Base-by-base conservation (phyloP, 2,888 invertebrate species). In the Cataglyphis albicans region DNA sequence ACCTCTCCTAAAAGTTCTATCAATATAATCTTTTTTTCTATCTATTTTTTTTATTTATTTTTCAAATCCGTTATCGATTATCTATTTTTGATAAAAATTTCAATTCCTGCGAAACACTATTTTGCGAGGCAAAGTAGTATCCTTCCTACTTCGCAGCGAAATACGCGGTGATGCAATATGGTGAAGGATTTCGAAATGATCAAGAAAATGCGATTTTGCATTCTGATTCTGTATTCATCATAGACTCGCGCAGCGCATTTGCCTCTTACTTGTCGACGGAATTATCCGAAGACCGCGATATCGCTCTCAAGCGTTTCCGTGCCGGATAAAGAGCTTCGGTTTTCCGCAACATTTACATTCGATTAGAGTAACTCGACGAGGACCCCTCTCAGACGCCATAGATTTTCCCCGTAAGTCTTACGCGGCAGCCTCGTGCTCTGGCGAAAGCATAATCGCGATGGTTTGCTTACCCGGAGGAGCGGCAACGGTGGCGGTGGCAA, bases 331-430 rank as follows among this genome's bases (percentile, higher is more conserved):
- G 88, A 90, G 90, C 89, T 90, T 89, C 89, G 91, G 90, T 89
- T 92, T 93, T 92, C 91, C 92, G 89, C 91, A 91, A 93, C 92
- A 93, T 93, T 93, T 93, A 92, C 93, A 93, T 93, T 93, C 92
- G 91, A 90, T 92, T 92, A 92, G 89, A 89, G 87, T 87, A 88
- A 87, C 86, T 88, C 89, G 78, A 75, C 83, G 61, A 41, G 64
- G 55, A 59, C 61, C 61, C 68, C 41, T 52, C 75, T 75, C 44
- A n/a, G 18, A 12, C 59, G 35, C 48, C 57, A 38, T n/a, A 64
- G 80, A 86, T 87, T 55, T 67, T 87, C 78, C 78, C 86, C 57
- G 29, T 74, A 73, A 61, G 64, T 81, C 85, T 85, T 72, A 21
- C 74, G 52, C 35, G n/a, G 29, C 81, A 57, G 52, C 44, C 68